Evolutionary conservation across 2,797 vertebrate genomes (phyloP), one percentile per base, ranked within the genome.

Genomic region (Dipus sagitta): DNA sequence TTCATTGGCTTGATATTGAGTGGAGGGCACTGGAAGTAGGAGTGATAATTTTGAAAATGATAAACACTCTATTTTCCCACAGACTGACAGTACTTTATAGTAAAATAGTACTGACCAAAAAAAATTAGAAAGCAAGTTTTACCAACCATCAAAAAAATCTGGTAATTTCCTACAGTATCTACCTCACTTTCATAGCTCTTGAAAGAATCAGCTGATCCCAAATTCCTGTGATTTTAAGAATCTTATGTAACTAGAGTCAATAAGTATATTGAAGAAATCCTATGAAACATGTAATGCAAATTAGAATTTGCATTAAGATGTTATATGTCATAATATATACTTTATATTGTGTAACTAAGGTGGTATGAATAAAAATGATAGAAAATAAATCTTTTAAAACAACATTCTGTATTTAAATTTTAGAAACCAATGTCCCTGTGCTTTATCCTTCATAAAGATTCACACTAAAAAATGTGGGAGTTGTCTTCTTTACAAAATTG

Each of bases 391-490:
- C 21, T 88, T 26, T 71, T 90, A 42, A 91, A 92, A 79, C 74
- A 6, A 85, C 7, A 64, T 70, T 42, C 79, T 30, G 28, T 80
- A 92, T 90, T 54, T 95, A 64, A 88, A 67, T 71, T 86, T 74
- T 3, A 86, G 8, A 94, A 77, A n/a, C 14, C 67, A 79, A 72
- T 85, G 2, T 89, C 4, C 13, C 86, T 87, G 32, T 38, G 8
- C 2, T 75, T 92, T 70, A 68, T 88, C 1, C 6, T 86, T 93
- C n/a, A 74, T 42, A 60, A 84, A 91, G 14, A 21, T 79, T 78
- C 20, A 79, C 38, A 77, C 11, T 82, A 18, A 21, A 70, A 54
- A 82, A 71, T 1, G 54, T 24, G 70, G 71, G 52, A 90, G 72
- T 67, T 6, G 1, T 92, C 42, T 93, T 79, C 15, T 79, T 91